Percentiles rank a stretch among this genome's conserved stretches.
Evolutionary conservation across 92 coral and sea anemone genomes (phyloP).

Genomic region (Siderastrea radians): DNA sequence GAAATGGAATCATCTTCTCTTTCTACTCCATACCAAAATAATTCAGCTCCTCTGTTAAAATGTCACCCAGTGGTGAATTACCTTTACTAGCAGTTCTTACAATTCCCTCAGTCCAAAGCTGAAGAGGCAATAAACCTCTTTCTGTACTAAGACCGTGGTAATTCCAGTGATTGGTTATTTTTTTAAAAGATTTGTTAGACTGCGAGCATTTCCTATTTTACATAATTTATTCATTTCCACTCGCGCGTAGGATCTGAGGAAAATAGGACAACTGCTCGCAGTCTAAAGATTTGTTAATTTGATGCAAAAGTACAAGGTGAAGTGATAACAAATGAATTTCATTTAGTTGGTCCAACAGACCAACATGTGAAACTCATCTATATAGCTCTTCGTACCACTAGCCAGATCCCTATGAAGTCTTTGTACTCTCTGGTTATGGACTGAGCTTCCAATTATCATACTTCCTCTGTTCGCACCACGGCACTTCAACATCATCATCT

Average conservation of each 20-base stretch:
- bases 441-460: constrained; percentile 60
- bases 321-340: constrained; percentile 64
- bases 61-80: constrained; percentile 47
- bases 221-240: too few species aligned
- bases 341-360: constrained; percentile 56
- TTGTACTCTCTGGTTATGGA: constrained; percentile 50
- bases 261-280: too few species aligned
- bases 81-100: constrained; percentile 58
- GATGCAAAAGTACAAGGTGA: constrained; percentile 43
- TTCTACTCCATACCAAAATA: constrained; percentile 43
- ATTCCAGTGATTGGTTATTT: constrained; percentile 57
- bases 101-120: constrained; percentile 71
- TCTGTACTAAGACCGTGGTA: constrained; percentile 67
- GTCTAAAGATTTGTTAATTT: too few species aligned
- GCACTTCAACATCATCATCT: constrained; percentile 59
- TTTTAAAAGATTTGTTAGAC: constrained; percentile 53
- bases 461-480: constrained; percentile 69
- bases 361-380: constrained; percentile 14
- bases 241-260: too few species aligned
- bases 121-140: constrained; percentile 60
- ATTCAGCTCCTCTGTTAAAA: constrained; percentile 65
- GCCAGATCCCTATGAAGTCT: constrained; percentile 58
- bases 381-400: constrained; percentile 46
- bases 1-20: not conserved
- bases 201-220: too few species aligned